A percentile compares a stretch with the other conserved stretches of the same genome.
phyloP scores from a whole-genome alignment of 2,888 invertebrate genomes.

The Melanostoma mellinum region DNA sequence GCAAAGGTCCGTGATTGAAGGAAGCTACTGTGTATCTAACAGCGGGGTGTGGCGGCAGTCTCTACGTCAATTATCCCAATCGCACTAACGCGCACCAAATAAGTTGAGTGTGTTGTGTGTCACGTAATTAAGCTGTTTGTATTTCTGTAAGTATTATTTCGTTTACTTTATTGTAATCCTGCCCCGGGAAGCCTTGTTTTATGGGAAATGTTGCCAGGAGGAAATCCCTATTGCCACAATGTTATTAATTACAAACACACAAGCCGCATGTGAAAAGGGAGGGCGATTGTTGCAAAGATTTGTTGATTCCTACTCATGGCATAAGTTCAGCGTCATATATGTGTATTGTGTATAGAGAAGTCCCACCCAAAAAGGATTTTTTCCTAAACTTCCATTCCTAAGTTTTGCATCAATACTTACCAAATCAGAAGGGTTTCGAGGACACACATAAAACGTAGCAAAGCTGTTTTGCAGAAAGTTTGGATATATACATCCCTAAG shows the following conservation, averaged over 20 bases:
- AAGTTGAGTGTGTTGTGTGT: conserved; percentile 57
- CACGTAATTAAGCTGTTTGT: conserved; percentile 54
- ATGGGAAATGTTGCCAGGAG: conserved; percentile 38
- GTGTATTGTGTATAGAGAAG: too few species aligned
- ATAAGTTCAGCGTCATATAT: conserved; percentile 25
- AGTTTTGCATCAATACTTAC: too few species aligned
- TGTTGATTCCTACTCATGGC: conserved; percentile 17
- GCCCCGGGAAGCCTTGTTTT: conserved; percentile 34
- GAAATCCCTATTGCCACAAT: conserved; percentile 56
- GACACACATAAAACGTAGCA: too few species aligned
- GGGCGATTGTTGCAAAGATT: conserved; percentile 45
- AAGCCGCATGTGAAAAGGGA: conserved; percentile 45
- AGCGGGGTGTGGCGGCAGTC: too few species aligned
- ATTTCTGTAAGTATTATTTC: conserved; percentile 22
- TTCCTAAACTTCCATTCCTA: too few species aligned
- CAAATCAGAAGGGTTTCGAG: too few species aligned
- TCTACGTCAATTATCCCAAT: conserved; percentile 20
- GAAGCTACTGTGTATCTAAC: too few species aligned
- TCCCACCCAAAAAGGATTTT: too few species aligned
- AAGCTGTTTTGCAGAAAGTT: too few species aligned
- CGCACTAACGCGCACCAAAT: conserved; percentile 51
- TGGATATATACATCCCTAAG: too few species aligned
- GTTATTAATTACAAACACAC: conserved; percentile 66
- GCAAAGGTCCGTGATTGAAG: too few species aligned
- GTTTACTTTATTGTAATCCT: conserved; percentile 31